Evolutionary conservation across 2,797 vertebrate species (phyloP).

Genomic region (Delichon dasypus): DNA sequence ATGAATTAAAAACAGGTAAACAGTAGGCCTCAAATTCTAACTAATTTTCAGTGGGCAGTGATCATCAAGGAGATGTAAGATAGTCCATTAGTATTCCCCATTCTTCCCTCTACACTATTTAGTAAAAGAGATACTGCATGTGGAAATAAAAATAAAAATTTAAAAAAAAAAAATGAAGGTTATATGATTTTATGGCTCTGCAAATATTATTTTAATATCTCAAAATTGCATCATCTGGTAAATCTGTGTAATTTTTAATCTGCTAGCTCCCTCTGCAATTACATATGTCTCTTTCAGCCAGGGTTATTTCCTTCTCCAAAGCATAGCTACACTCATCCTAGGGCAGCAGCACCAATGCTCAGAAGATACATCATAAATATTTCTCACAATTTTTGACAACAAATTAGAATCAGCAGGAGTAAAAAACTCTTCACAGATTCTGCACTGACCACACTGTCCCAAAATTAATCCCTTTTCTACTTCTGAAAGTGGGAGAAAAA

Average conservation of each 20-base stretch:
- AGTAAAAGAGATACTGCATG: background rate
- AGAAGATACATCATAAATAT: background rate
- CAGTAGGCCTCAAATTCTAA: background rate
- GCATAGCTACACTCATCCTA: background rate
- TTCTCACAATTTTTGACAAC: background rate
- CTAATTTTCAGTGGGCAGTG: background rate
- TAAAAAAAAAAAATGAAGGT: background rate
- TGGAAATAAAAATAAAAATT: background rate
- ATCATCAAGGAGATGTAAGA: background rate
- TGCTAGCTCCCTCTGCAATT: background rate
- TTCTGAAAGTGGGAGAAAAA: background rate
- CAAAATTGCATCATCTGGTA: background rate
- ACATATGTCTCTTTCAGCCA: accelerated
- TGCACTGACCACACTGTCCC: background rate
- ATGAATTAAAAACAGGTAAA: background rate
- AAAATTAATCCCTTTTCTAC: background rate
- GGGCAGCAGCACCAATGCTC: background rate
- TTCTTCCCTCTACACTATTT: background rate
- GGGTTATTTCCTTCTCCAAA: background rate
- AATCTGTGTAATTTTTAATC: background rate
- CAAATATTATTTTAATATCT: background rate
- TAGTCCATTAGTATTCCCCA: background rate
- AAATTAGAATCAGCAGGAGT: background rate
- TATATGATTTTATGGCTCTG: background rate
- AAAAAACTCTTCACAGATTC: background rate